Evolutionary conservation across 2,113 vertebrate species (phyloP).

Genomic region (Probosciger aterrimus): DNA sequence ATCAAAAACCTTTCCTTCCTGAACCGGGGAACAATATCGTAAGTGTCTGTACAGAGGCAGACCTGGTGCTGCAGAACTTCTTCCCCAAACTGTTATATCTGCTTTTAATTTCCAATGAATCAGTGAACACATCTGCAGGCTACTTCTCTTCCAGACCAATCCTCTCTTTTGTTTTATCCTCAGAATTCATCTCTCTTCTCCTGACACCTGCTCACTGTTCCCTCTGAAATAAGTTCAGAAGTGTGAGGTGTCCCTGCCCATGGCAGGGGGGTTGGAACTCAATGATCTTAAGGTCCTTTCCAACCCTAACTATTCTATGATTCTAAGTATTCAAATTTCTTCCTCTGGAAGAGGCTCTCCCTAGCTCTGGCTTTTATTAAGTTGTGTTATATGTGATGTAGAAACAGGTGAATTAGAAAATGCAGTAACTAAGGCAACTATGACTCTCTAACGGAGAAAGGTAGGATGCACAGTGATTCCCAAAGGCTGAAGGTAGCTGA

Average conservation of each 20-base stretch:
- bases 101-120: constrained; percentile 53
- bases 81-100: neutral
- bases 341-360: neutral
- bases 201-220: constrained; percentile 52
- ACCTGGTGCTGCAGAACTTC: neutral
- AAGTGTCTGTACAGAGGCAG: constrained; percentile 23
- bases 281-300: too few species aligned
- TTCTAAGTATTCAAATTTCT: neutral
- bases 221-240: constrained; percentile 7
- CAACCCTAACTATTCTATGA: too few species aligned
- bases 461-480: neutral
- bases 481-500: neutral
- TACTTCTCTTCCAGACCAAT: neutral
- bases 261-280: too few species aligned
- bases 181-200: constrained; percentile 30
- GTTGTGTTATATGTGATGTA: neutral
- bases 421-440: neutral
- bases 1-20: constrained; percentile 28
- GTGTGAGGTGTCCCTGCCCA: too few species aligned
- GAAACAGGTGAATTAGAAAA: constrained; percentile 4
- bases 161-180: neutral
- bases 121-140: constrained; percentile 6
- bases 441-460: neutral
- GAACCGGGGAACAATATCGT: neutral
- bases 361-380: neutral